Conservation (phyloP, 2,888 invertebrate species). For the Omphaloscelis lunosa region DNA sequence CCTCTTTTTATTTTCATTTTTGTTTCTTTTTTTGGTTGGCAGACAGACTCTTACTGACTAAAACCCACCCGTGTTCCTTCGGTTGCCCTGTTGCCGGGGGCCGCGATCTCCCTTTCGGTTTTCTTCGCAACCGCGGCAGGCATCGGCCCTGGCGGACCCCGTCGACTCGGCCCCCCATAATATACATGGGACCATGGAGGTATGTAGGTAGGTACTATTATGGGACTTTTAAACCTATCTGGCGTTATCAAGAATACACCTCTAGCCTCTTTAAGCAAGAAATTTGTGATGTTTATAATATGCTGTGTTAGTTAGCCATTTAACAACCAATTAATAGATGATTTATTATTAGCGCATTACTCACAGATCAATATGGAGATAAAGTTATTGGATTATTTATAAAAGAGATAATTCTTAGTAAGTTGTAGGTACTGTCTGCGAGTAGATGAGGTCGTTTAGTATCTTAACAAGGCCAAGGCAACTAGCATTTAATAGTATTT, state of each 20-base stretch:
- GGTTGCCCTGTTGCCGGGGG: too few species aligned
- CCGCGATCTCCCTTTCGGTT: too few species aligned
- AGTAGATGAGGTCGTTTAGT: constrained; percentile 54
- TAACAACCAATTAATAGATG: constrained; percentile 22
- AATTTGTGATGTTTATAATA: background rate
- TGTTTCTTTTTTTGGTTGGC: too few species aligned
- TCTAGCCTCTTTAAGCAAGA: background rate
- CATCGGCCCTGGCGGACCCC: too few species aligned
- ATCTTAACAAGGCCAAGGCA: constrained; percentile 67
- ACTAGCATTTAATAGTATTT: constrained; percentile 34
- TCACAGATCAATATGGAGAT: constrained; percentile 47
- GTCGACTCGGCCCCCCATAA: too few species aligned
- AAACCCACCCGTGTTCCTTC: too few species aligned
- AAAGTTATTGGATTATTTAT: constrained; percentile 34
- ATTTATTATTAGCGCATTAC: constrained; percentile 33
- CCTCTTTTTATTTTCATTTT: too few species aligned
- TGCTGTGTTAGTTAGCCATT: background rate
- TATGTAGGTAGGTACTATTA: too few species aligned
- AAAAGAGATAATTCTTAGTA: constrained; percentile 37
- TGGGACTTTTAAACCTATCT: background rate
- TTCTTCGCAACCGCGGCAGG: too few species aligned
- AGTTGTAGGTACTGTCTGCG: constrained; percentile 17
- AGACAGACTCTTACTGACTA: too few species aligned
- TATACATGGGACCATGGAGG: too few species aligned
- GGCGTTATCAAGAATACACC: background rate